Conservation (phyloP, 2,113 vertebrate species). For the Pelobates fuscus region DNA sequence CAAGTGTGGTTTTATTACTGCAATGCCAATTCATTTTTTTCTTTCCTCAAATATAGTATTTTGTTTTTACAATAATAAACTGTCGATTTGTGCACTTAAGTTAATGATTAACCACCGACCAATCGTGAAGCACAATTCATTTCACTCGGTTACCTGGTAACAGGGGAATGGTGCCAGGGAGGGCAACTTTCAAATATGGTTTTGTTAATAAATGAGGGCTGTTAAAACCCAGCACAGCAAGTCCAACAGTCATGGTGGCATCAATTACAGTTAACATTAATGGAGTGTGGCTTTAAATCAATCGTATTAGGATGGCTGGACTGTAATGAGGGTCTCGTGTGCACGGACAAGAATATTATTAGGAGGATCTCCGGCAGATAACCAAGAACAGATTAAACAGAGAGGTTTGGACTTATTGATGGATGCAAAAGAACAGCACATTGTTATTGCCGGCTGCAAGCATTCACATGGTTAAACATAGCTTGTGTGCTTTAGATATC, state of each 20-base stretch:
- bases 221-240: conserved; percentile 30
- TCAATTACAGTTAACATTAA: background rate
- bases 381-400: background rate
- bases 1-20: background rate
- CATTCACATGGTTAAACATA: too few species aligned
- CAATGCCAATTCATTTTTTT: background rate
- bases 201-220: conserved; percentile 50
- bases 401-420: background rate
- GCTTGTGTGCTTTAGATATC: background rate
- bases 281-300: conserved; percentile 1
- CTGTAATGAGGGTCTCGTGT: background rate
- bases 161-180: conserved; percentile 37
- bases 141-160: conserved; percentile 24
- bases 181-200: conserved; percentile 44
- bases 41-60: background rate
- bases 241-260: background rate
- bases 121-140: conserved; percentile 4
- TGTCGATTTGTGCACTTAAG: conserved; percentile 38
- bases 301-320: background rate
- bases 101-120: conserved; percentile 31
- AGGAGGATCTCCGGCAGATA: background rate
- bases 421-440: too few species aligned
- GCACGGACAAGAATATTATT: background rate
- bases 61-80: conserved; percentile 38
- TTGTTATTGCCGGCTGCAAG: too few species aligned